Base-by-base conservation (phyloP, 2,113 vertebrate species). In the Tetraodon nigroviridis region DNA sequence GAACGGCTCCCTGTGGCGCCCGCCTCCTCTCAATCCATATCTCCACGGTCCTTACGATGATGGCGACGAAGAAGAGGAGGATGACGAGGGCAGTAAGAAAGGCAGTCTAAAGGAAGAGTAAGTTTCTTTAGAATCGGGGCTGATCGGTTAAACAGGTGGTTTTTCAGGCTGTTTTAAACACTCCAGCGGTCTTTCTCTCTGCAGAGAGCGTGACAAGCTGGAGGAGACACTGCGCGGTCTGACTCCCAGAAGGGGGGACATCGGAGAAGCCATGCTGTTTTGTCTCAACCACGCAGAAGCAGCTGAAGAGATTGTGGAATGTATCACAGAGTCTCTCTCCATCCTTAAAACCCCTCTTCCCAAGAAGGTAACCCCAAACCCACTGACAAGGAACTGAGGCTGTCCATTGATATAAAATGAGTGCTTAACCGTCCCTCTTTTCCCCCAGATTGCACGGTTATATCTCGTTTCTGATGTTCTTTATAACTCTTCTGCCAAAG, bases 401-500 rank as follows among this genome's bases (percentile, higher is more conserved):
- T 37, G 32, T 37, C 11, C 11, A 11, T 37, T 37, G 10, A 37
- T 8, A 37, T 37, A 37, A n/a, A 46, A 46, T 46, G 5, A n/a
- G 15, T 46, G 14, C 3, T 17, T n/a, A 16, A 1, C 16, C 2
- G n/a, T 46, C 44, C 44, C n/a, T 13, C n/a, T 46, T 46, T 46
- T n/a, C 44, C 81, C 80, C 84, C 90, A 99, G 97, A 99, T 99
- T 52, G 97, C 97, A 69, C 92, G 97, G 75, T 90, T 99, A 37
- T 99, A 99, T 90, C 89, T 99, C 19, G 97, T 99, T 75, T 99
- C 96, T 0, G 97, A 99, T 88, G 96, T 99, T 69, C 90, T 99
- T 51, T 98, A 96, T 82, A 99, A 99, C 84, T 99, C 97, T 48
- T 99, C 95, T 57, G 97, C 97, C 83, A 99, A 99, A 93, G 97